phyloP scores from a whole-genome alignment of 2,113 vertebrate species.

The Urocitellus parryii region DNA sequence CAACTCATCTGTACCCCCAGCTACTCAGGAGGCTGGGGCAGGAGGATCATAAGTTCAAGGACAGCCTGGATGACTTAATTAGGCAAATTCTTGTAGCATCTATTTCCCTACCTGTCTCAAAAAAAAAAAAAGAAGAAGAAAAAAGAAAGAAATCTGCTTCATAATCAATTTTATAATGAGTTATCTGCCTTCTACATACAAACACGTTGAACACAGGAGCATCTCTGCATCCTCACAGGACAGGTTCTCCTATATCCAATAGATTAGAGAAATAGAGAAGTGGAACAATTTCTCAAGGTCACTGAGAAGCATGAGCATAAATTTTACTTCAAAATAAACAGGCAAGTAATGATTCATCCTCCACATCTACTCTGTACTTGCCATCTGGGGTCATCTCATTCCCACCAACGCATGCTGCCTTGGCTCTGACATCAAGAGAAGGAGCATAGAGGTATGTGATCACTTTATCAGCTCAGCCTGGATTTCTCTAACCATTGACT shows the following conservation, averaged over 20 bases:
- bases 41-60: background rate
- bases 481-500: background rate
- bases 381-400: background rate
- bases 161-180: background rate
- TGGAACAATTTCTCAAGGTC: background rate
- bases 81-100: too few relatives aligned
- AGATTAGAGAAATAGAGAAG: background rate
- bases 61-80: background rate
- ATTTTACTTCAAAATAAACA: background rate
- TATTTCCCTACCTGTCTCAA: background rate
- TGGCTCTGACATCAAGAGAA: background rate
- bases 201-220: background rate
- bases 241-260: background rate
- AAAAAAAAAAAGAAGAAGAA: background rate
- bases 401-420: background rate
- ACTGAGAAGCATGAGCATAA: background rate
- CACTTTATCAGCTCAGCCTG: background rate
- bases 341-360: background rate
- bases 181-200: background rate
- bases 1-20: background rate
- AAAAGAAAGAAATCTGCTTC: background rate
- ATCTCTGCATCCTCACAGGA: background rate
- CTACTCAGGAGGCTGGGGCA: background rate
- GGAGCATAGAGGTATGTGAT: background rate
- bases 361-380: accelerated